Conservation (phyloP, 2,113 vertebrate genomes). For the Neotragus pygmaeus region DNA sequence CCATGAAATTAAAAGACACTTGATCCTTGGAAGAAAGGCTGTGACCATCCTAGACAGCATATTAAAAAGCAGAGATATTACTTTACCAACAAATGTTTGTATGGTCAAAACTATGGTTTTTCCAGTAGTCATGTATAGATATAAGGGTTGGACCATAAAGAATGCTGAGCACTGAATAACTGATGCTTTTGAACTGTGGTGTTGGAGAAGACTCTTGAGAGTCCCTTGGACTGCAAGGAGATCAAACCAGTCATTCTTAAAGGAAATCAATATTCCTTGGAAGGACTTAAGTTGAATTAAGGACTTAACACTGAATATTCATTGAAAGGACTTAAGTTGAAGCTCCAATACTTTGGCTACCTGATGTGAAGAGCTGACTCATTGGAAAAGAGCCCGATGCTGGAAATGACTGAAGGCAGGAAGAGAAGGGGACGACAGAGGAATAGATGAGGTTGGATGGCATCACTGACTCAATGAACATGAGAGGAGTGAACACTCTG, state of each 20-base stretch:
- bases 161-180: accelerated
- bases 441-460: neutral
- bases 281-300: neutral
- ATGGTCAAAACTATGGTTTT: neutral
- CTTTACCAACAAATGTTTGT: neutral
- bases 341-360: neutral
- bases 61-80: neutral
- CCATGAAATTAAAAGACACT: neutral
- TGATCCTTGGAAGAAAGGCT: neutral
- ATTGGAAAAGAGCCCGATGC: neutral
- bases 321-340: neutral
- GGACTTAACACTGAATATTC: neutral
- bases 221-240: neutral
- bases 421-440: neutral
- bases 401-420: neutral
- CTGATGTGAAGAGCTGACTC: neutral
- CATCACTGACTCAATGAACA: neutral
- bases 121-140: neutral
- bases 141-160: neutral
- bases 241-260: neutral
- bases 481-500: no score
- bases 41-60: neutral
- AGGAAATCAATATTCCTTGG: neutral
- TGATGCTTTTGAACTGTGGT: neutral
- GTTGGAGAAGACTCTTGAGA: neutral